A percentile compares a stretch with the other conserved stretches of the same genome.
phyloP scores from a whole-genome alignment of 2,797 vertebrate species.

The Lerista edwardsae region DNA sequence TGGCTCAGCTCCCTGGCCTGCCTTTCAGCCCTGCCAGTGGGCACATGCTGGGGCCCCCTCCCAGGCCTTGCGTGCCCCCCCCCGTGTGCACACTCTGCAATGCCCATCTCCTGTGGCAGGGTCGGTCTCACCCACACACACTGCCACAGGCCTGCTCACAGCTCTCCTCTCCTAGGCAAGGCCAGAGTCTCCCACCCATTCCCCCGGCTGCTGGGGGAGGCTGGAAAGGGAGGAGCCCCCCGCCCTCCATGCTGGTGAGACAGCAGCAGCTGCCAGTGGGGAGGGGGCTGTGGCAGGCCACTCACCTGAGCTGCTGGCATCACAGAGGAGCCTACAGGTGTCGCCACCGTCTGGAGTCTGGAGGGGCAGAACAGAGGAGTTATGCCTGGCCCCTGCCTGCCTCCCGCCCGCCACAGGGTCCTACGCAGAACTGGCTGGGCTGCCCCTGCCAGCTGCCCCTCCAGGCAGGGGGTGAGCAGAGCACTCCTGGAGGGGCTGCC shows the following conservation, averaged over 20 bases:
- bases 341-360: slow-evolving; percentile 10
- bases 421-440: background rate
- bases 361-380: background rate
- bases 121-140: background rate
- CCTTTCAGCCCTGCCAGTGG: too few species aligned
- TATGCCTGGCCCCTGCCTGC: fast-evolving
- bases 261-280: background rate
- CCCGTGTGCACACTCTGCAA: too few species aligned
- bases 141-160: background rate
- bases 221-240: background rate
- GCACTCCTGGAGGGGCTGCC: background rate
- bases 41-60: too few species aligned
- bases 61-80: too few species aligned
- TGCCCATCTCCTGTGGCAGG: too few species aligned
- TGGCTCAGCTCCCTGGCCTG: too few species aligned
- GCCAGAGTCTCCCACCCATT: background rate
- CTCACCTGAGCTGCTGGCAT: slow-evolving; percentile 22
- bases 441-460: too few species aligned
- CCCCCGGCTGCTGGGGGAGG: background rate
- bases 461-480: too few species aligned
- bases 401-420: too few species aligned
- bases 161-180: background rate
- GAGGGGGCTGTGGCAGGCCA: too few species aligned
- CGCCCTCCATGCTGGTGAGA: background rate
- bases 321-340: background rate